These are phyloP conservation scores for Dipus sagitta DNA, from an alignment of 2,797 vertebrate genomes.

Conservation along the genomic window DNA sequence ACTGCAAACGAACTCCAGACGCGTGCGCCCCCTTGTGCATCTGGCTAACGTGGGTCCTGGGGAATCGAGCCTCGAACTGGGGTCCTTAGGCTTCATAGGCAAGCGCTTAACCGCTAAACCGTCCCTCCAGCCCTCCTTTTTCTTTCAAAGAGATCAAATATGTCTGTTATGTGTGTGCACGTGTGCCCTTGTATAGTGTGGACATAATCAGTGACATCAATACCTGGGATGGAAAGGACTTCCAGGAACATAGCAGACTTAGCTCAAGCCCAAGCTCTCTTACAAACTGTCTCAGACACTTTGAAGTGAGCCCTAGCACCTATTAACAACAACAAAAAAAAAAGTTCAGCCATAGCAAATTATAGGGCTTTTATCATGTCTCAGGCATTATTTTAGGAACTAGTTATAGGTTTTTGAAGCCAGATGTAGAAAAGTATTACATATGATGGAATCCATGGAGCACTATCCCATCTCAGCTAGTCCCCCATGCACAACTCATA, in stretches of 20 bases:
- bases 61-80: too few relatives aligned
- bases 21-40: too few relatives aligned
- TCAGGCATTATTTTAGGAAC: neutral
- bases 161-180: neutral
- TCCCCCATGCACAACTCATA: neutral
- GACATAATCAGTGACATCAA: neutral
- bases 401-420: neutral
- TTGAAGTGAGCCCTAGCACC: too few relatives aligned
- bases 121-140: too few relatives aligned
- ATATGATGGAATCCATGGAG: neutral
- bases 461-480: neutral
- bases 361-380: neutral
- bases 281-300: neutral
- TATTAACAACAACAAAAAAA: too few relatives aligned
- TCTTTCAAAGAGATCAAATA: neutral
- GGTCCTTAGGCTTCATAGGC: too few relatives aligned
- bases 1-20: too few relatives aligned
- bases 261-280: too few relatives aligned
- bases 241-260: neutral
- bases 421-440: neutral
- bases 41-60: too few relatives aligned
- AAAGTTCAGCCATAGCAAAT: neutral
- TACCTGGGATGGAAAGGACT: neutral
- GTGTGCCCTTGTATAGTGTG: neutral
- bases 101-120: too few relatives aligned